Percentiles rank a stretch among this genome's conserved stretches.
These are phyloP conservation scores for Aurelia coerulea DNA, from an alignment of 30 jellyfish, hydroid and myxozoan genomes.

Conservation along the genomic window DNA sequence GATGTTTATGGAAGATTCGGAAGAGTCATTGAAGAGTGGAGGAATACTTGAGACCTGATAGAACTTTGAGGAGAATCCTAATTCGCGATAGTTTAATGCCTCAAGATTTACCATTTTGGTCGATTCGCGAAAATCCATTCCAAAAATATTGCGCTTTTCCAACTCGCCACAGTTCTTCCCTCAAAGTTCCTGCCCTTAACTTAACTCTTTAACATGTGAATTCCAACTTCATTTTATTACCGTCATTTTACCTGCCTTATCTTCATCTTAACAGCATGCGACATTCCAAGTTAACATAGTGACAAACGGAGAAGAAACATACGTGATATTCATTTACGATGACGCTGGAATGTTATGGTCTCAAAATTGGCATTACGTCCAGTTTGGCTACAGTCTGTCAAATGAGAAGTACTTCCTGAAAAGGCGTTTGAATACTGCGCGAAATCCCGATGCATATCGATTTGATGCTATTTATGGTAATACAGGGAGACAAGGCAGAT, in stretches of 20 bases:
- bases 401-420: background rate
- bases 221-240: no score
- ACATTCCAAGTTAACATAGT: slow-evolving; percentile 53
- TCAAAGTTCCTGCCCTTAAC: no score
- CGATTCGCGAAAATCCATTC: no score
- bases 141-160: background rate
- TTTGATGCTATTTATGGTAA: slow-evolving; percentile 53
- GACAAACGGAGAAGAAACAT: slow-evolving; percentile 50
- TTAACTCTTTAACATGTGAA: no score
- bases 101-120: no score
- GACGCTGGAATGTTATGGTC: slow-evolving; percentile 60
- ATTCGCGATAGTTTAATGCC: no score
- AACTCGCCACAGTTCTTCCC: background rate
- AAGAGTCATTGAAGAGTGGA: no score
- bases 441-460: slow-evolving; percentile 42
- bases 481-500: slow-evolving; percentile 51
- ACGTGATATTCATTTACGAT: slow-evolving; percentile 29
- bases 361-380: slow-evolving; percentile 13
- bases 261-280: background rate
- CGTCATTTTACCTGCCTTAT: background rate
- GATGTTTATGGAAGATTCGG: no score
- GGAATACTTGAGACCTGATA: no score
- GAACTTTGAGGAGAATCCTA: no score
- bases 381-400: slow-evolving; percentile 15
- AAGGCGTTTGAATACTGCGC: background rate